phyloP scores from a whole-genome alignment of 2,888 invertebrate genomes.

The Dasysyrphus albostriatus region DNA sequence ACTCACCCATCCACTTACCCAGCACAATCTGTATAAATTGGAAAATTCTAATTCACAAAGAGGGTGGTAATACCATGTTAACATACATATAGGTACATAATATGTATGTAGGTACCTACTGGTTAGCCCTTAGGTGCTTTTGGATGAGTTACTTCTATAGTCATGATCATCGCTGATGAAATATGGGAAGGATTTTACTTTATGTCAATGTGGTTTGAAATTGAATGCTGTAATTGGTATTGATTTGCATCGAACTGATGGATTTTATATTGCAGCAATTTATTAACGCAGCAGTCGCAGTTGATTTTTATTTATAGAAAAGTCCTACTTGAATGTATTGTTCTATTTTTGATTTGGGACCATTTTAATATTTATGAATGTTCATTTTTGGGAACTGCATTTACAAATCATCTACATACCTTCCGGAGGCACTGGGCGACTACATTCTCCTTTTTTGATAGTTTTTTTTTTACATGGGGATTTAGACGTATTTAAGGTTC shows the following conservation, averaged over 20 bases:
- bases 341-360: not conserved
- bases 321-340: not conserved
- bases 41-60: slow-evolving; percentile 29
- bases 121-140: slow-evolving; percentile 23
- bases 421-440: too few species aligned
- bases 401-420: not conserved
- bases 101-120: too few species aligned
- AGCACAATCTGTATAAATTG: slow-evolving; percentile 21
- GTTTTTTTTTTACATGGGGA: too few species aligned
- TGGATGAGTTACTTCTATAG: slow-evolving; percentile 2
- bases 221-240: slow-evolving; percentile 32
- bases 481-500: too few species aligned
- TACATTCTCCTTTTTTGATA: too few species aligned
- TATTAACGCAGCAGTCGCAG: not conserved
- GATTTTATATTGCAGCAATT: slow-evolving; percentile 20
- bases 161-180: slow-evolving; percentile 15
- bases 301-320: not conserved
- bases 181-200: slow-evolving; percentile 25
- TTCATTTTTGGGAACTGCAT: not conserved
- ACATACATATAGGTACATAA: too few species aligned
- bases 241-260: slow-evolving; percentile 7
- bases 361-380: not conserved
- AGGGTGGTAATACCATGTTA: slow-evolving; percentile 19
- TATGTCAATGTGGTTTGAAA: slow-evolving; percentile 26
- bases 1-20: not conserved